phyloP scores from a whole-genome alignment of 2,113 vertebrate genomes.

The Ammodytes marinus region DNA sequence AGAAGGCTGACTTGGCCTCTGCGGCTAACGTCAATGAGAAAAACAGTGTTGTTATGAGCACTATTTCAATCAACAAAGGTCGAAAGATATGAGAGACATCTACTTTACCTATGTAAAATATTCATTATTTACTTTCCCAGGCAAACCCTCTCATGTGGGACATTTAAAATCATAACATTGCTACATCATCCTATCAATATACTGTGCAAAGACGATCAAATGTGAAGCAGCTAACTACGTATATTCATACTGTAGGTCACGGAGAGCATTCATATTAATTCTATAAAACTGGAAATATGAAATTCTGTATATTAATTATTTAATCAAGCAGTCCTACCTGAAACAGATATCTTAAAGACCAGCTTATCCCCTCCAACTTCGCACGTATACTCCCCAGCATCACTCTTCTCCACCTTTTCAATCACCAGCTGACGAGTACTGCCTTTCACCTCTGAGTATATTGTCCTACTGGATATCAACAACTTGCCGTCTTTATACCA shows the following conservation, averaged over 20 bases:
- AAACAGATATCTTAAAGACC: constrained; percentile 81
- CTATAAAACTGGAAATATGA: neutral
- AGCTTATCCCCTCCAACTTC: constrained; percentile 86
- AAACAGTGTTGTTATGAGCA: neutral
- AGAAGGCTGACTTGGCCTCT: constrained; percentile 73
- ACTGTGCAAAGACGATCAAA: neutral
- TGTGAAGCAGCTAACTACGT: neutral
- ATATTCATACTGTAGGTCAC: neutral
- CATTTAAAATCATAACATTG: neutral
- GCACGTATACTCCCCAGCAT: constrained; percentile 88
- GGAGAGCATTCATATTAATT: neutral
- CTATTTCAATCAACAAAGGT: neutral
- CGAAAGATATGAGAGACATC: neutral
- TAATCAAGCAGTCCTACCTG: constrained; percentile 71
- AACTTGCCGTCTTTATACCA: constrained; percentile 90
- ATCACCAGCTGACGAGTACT: constrained; percentile 83
- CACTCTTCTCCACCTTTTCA: constrained; percentile 86
- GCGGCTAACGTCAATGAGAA: constrained; percentile 4
- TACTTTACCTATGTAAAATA: neutral
- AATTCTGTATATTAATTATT: neutral
- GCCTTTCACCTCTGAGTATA: constrained; percentile 80
- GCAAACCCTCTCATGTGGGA: neutral
- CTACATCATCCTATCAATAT: neutral
- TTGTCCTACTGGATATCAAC: constrained; percentile 80
- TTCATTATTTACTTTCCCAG: neutral